Evolutionary conservation across 2,888 invertebrate species (phyloP).

Genomic region (Philereme transversata): DNA sequence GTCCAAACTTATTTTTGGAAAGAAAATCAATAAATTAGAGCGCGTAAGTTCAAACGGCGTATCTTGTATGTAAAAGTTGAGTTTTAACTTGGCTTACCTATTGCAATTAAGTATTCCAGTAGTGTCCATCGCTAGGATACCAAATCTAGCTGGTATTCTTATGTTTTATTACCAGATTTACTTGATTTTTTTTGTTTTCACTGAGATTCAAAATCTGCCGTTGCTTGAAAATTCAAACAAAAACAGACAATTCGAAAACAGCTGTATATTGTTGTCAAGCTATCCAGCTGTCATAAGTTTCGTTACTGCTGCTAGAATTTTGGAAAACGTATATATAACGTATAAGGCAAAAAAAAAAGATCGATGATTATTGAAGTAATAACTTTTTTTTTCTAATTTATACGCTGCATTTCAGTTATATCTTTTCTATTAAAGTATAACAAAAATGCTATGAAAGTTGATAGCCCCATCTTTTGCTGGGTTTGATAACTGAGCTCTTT

Average conservation of each 20-base stretch:
- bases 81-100: conserved; percentile 52
- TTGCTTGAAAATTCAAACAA: conserved; percentile 40
- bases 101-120: conserved; percentile 47
- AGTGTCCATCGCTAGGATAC: conserved; percentile 52
- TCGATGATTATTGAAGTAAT: no score
- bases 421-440: no score
- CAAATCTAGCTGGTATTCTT: background rate
- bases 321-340: no score
- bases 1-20: conserved; percentile 74
- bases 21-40: conserved; percentile 80
- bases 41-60: conserved; percentile 76
- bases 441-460: background rate
- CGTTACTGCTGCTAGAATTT: no score
- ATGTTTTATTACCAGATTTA: background rate
- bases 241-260: conserved; percentile 40
- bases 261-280: conserved; percentile 35
- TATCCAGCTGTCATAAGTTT: background rate
- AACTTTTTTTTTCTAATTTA: no score
- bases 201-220: conserved; percentile 42
- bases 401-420: no score
- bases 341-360: no score
- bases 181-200: conserved; percentile 1
- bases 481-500: background rate
- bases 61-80: conserved; percentile 32
- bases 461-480: background rate